Percentiles rank a stretch among this genome's conserved stretches.
These are phyloP conservation scores for Brachyalestes nurse DNA, from an alignment of 2,797 vertebrate genomes.

Conservation along the genomic window DNA sequence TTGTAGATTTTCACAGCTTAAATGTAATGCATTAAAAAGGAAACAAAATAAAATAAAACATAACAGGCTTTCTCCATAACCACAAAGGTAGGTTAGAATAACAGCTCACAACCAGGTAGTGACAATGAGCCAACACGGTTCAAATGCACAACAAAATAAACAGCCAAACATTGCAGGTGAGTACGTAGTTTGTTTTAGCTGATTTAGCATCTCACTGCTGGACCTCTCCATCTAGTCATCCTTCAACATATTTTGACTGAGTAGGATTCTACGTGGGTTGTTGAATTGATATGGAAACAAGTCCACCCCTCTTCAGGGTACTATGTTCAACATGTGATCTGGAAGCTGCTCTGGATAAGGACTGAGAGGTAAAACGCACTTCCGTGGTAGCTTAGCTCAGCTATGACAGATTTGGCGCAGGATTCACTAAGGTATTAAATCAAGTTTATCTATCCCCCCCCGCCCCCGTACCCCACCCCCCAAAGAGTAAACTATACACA, in stretches of 20 bases:
- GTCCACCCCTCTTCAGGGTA: background rate
- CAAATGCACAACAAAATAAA: background rate
- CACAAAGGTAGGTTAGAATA: conserved; percentile 19
- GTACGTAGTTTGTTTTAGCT: background rate
- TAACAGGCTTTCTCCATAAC: conserved; percentile 20
- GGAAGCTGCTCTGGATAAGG: conserved; percentile 19
- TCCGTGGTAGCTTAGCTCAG: background rate
- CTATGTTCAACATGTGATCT: background rate
- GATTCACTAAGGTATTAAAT: background rate
- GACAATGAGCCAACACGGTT: background rate
- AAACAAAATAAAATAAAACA: conserved; percentile 17
- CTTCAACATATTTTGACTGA: background rate
- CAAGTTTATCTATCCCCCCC: too few relatives aligned
- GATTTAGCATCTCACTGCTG: conserved; percentile 5
- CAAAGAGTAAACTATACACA: conserved; percentile 10
- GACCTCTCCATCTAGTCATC: background rate
- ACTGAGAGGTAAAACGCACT: conserved; percentile 4
- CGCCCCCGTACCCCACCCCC: too few relatives aligned
- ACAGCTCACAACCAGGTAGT: conserved; percentile 3
- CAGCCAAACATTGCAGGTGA: background rate
- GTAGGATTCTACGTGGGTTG: background rate
- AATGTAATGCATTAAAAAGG: conserved; percentile 39
- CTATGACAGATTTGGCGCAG: background rate
- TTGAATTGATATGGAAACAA: background rate
- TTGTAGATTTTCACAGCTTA: conserved; percentile 58